These are phyloP conservation scores for Nestor notabilis DNA, from an alignment of 2,113 vertebrate genomes.

Conservation along the genomic window DNA sequence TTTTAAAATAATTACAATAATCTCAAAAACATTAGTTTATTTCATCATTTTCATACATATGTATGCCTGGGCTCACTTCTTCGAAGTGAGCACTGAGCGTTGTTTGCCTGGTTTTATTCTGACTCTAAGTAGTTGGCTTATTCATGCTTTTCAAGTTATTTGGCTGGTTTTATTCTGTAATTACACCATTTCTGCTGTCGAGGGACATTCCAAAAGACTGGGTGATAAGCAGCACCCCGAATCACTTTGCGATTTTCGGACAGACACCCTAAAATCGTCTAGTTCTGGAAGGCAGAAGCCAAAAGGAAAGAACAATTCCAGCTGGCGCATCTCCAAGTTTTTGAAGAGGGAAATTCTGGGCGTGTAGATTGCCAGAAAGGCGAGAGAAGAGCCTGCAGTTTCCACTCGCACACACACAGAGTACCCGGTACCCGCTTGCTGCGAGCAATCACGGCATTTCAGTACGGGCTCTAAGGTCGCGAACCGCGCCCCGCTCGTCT, in stretches of 20 bases:
- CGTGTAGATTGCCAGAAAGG: background rate
- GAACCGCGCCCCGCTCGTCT: background rate
- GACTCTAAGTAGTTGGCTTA: background rate
- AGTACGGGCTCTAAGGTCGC: background rate
- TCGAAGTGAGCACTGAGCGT: background rate
- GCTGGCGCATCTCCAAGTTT: background rate
- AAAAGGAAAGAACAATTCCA: background rate
- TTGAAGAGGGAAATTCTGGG: background rate
- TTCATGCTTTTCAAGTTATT: background rate
- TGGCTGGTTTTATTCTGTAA: background rate
- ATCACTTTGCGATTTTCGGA: background rate
- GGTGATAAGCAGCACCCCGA: background rate
- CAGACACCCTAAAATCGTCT: background rate
- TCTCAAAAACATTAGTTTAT: background rate
- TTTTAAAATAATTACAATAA: background rate
- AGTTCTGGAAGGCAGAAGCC: background rate
- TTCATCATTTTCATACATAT: background rate
- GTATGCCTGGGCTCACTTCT: background rate
- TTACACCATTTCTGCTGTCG: constrained; percentile 25
- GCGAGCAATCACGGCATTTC: background rate
- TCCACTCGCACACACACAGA: background rate
- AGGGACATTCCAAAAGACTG: background rate
- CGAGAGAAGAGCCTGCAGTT: background rate
- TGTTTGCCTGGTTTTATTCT: background rate
- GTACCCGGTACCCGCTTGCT: accelerated